These are phyloP conservation scores for Deroptyus accipitrinus DNA, from an alignment of 2,113 vertebrate species.

Conservation along the genomic window DNA sequence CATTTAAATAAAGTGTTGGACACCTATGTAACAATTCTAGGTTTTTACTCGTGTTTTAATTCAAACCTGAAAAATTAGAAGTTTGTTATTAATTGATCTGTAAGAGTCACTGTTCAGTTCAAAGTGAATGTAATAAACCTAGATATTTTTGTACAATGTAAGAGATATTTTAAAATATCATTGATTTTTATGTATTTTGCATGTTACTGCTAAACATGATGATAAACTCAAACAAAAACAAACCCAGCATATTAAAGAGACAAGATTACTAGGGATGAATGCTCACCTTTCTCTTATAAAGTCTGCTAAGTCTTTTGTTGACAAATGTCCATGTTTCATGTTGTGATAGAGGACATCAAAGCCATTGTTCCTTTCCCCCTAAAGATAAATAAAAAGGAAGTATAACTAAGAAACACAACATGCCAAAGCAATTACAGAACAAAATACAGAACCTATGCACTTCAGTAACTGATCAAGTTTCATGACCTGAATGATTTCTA, in stretches of 20 bases:
- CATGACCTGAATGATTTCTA: not conserved
- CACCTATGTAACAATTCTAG: not conserved
- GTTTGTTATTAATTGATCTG: not conserved
- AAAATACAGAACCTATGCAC: not conserved
- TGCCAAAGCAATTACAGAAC: not conserved
- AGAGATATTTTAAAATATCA: not conserved
- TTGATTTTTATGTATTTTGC: not conserved
- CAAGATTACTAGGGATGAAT: not conserved
- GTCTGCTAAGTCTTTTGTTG: conserved; percentile 95
- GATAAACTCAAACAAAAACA: not conserved
- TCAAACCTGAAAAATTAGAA: not conserved
- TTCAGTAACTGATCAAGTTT: not conserved
- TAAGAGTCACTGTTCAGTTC: not conserved
- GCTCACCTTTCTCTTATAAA: conserved; percentile 97
- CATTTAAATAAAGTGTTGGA: not conserved
- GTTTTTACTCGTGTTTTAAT: not conserved
- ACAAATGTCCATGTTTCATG: conserved; percentile 97
- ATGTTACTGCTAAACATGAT: not conserved
- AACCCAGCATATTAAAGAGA: not conserved
- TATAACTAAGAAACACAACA: not conserved
- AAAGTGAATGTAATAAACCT: not conserved
- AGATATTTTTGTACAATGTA: not conserved
- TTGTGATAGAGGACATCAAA: conserved; percentile 98
- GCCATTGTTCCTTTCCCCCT: conserved; percentile 98
- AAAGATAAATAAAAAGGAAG: conserved; percentile 46